Conservation (phyloP, 2,888 invertebrate genomes). For the Axea sp. region DNA sequence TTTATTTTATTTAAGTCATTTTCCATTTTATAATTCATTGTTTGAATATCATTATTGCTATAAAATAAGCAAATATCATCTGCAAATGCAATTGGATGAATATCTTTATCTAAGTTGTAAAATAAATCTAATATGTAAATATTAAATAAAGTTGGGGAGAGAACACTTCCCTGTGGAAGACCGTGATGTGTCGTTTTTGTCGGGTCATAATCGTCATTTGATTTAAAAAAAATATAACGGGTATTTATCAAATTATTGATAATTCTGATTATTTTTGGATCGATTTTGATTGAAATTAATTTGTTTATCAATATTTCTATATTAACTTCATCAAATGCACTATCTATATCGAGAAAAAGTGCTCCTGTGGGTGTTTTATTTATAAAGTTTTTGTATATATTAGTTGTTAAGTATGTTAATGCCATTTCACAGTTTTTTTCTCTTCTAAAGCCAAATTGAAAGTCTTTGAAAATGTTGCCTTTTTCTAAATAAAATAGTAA, state of each 20-base stretch:
- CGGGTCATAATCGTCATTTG: not conserved
- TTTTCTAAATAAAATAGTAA: not conserved
- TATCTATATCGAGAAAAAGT: conserved; percentile 3
- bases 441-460: not conserved
- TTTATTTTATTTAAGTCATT: not conserved
- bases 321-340: conserved; percentile 15
- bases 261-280: conserved; percentile 5
- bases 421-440: not conserved
- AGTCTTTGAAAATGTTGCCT: not conserved
- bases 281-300: conserved; percentile 1
- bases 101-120: not conserved
- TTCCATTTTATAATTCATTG: not conserved
- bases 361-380: not conserved
- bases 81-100: conserved; percentile 1
- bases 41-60: not conserved
- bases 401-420: not conserved
- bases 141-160: conserved; percentile 23
- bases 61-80: conserved; percentile 8
- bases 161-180: conserved; percentile 16
- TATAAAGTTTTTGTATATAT: conserved; percentile 1
- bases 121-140: conserved; percentile 4
- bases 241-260: conserved; percentile 1
- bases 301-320: not conserved
- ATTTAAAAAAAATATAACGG: conserved; percentile 11
- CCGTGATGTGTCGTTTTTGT: not conserved